A percentile compares a stretch with the other conserved stretches of the same genome.
phyloP scores from a whole-genome alignment of 1,140 invertebrate species.

The Pseudomyrmex dendroicus region DNA sequence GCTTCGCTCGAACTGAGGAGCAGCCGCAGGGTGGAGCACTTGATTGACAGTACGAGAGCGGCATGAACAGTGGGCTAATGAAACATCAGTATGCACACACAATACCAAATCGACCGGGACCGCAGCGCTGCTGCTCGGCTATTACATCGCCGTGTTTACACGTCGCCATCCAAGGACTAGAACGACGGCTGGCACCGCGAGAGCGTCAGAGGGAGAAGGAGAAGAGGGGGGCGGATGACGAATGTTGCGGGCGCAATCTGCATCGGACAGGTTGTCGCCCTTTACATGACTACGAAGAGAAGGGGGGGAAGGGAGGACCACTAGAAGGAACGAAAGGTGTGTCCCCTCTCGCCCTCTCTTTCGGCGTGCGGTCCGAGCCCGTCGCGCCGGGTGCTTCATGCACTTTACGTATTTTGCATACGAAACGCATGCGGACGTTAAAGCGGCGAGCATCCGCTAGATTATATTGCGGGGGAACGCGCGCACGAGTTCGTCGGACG shows the following conservation, averaged over 20 bases:
- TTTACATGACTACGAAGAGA: conserved; percentile 36
- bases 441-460: conserved; percentile 31
- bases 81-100: conserved; percentile 84
- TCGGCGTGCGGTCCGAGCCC: conserved; percentile 14
- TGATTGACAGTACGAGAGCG: conserved; percentile 82
- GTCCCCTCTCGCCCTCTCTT: not conserved
- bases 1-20: conserved; percentile 67
- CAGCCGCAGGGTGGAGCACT: conserved; percentile 75
- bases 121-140: conserved; percentile 62
- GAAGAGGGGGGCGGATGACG: conserved; percentile 57
- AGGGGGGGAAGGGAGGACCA: not conserved
- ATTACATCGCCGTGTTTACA: conserved; percentile 75
- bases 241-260: conserved; percentile 65
- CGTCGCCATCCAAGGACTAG: conserved; percentile 57
- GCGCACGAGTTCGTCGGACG: conserved; percentile 2
- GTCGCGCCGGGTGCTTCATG: conserved; percentile 28
- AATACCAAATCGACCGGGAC: conserved; percentile 64
- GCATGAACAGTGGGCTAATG: conserved; percentile 83
- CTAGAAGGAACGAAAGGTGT: conserved; percentile 49
- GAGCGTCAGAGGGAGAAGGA: not conserved
- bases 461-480: conserved; percentile 52
- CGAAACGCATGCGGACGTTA: conserved; percentile 17
- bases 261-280: conserved; percentile 64
- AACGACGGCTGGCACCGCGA: not conserved
- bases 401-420: conserved; percentile 58